These are phyloP conservation scores for Luffia ferchaultella DNA, from an alignment of 2,888 invertebrate genomes.

Conservation along the genomic window DNA sequence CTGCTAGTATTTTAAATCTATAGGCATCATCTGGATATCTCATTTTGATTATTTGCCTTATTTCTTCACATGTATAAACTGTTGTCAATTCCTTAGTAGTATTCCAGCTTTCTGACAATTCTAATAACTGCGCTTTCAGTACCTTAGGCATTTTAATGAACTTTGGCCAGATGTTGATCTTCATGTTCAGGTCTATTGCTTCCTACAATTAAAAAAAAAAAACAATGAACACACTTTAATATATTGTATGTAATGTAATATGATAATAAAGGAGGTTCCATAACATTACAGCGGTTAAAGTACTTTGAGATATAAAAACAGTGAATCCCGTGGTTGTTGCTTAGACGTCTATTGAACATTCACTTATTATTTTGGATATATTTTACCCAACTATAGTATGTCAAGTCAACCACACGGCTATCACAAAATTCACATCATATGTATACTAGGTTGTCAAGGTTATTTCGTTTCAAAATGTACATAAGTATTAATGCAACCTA, in stretches of 20 bases:
- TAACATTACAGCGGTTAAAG: not conserved
- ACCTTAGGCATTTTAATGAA: slow-evolving; percentile 40
- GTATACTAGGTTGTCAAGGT: no score
- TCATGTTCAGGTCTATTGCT: slow-evolving; percentile 32
- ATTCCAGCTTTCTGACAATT: slow-evolving; percentile 42
- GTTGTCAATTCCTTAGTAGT: slow-evolving; percentile 24
- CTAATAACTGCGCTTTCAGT: slow-evolving; percentile 43
- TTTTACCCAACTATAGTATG: no score
- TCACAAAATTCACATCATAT: no score
- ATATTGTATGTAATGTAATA: no score
- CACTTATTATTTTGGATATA: no score
- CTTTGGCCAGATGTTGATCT: slow-evolving; percentile 41
- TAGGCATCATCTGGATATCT: slow-evolving; percentile 51
- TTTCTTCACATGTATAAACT: slow-evolving; percentile 46
- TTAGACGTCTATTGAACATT: no score
- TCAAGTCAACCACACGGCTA: no score
- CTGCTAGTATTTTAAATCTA: slow-evolving; percentile 46
- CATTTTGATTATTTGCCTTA: slow-evolving; percentile 49
- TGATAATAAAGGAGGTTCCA: no score
- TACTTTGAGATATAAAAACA: not conserved
- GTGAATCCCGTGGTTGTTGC: slow-evolving; percentile 24
- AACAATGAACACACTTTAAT: no score
- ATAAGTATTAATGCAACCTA: no score
- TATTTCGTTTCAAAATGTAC: no score
- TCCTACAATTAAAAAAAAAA: slow-evolving; percentile 18